A percentile compares a stretch with the other conserved stretches of the same genome.
These are phyloP conservation scores for Darevskia mixta DNA, from an alignment of 2,797 vertebrate genomes.

Conservation along the genomic window DNA sequence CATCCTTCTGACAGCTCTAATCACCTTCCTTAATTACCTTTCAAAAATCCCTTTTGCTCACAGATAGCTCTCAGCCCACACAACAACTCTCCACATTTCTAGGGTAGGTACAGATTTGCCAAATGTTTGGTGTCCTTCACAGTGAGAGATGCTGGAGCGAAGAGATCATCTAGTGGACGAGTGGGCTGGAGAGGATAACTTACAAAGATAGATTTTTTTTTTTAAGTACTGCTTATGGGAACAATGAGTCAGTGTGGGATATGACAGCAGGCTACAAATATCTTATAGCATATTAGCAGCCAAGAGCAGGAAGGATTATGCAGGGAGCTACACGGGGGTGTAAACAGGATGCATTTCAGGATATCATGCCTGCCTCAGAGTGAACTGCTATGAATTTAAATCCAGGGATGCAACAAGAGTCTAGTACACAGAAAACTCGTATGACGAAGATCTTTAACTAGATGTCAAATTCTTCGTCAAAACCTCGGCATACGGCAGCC, in stretches of 20 bases:
- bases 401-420: not conserved
- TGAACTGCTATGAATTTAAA: not conserved
- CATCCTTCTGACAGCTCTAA: conserved; percentile 17
- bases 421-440: not conserved
- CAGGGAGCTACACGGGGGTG: conserved; percentile 35
- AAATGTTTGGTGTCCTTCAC: conserved; percentile 47
- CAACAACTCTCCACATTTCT: conserved; percentile 15
- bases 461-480: not conserved
- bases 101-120: conserved; percentile 36
- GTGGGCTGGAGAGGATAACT: conserved; percentile 67
- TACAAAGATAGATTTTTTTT: conserved; percentile 66
- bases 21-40: conserved; percentile 14
- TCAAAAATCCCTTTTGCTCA: conserved; percentile 7
- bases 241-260: conserved; percentile 59
- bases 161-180: conserved; percentile 58
- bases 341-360: conserved; percentile 57
- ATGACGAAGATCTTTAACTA: not conserved
- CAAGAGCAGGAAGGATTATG: conserved; percentile 64
- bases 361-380: conserved; percentile 36
- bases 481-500: not conserved
- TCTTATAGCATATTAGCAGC: conserved; percentile 20
- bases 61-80: conserved; percentile 18
- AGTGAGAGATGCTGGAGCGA: not conserved
- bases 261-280: conserved; percentile 66
- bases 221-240: conserved; percentile 54